Evolutionary conservation across 2,113 vertebrate genomes (phyloP).

Genomic region (Elanus axillaris): DNA sequence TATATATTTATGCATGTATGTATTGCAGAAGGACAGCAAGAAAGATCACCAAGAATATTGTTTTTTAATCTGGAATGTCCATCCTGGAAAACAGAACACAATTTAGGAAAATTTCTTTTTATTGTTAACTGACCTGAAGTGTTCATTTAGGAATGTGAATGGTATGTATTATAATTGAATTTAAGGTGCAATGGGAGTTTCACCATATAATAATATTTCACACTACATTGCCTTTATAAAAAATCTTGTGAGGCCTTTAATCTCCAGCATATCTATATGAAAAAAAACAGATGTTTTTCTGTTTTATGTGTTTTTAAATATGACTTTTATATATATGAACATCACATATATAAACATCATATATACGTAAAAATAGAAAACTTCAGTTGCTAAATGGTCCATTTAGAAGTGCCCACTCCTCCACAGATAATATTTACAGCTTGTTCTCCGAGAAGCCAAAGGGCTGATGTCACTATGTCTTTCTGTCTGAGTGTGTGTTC

Average conservation of each 20-base stretch:
- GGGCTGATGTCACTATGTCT: not conserved
- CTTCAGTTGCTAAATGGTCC: not conserved
- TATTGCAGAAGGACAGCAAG: not conserved
- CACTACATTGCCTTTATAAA: not conserved
- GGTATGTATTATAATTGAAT: accelerated
- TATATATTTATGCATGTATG: not conserved
- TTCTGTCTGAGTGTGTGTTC: not conserved
- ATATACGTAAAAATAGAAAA: not conserved
- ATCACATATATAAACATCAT: no score
- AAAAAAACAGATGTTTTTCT: not conserved
- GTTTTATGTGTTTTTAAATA: not conserved
- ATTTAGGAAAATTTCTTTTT: not conserved
- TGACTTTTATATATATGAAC: not conserved
- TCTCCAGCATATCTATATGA: not conserved
- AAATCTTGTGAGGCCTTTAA: not conserved
- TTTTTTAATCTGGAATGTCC: not conserved
- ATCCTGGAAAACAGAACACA: not conserved
- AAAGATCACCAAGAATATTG: not conserved
- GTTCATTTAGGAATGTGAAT: not conserved
- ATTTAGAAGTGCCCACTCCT: not conserved
- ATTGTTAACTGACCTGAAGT: not conserved
- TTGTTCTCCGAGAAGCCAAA: not conserved
- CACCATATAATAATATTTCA: not conserved
- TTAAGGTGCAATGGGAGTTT: not conserved
- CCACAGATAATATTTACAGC: not conserved